A percentile compares a stretch with the other conserved stretches of the same genome.
Conservation (phyloP, 2,888 invertebrate genomes). For the Catocala fraxini region DNA sequence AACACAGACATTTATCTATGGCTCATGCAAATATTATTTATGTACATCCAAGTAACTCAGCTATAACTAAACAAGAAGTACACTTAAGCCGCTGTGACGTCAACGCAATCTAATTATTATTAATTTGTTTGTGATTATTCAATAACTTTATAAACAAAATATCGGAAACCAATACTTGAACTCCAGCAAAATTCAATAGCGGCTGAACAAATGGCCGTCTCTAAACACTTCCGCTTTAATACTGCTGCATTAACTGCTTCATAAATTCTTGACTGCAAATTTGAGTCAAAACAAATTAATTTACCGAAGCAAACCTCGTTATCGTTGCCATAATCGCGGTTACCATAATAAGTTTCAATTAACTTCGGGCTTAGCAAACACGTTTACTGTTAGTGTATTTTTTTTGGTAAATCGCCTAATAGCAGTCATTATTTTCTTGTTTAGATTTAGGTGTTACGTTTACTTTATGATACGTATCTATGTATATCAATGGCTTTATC, state of each 20-base stretch:
- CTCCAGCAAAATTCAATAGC: not conserved
- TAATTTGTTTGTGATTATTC: not conserved
- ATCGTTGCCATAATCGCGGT: conserved; percentile 40
- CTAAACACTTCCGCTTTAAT: not conserved
- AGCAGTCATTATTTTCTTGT: conserved; percentile 17
- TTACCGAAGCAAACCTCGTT: conserved; percentile 34
- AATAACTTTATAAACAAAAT: not conserved
- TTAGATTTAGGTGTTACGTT: not conserved
- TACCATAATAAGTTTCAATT: conserved; percentile 51
- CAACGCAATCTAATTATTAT: too few relatives aligned
- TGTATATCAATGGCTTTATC: too few relatives aligned
- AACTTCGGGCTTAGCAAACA: conserved; percentile 47
- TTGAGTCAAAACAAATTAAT: conserved; percentile 39
- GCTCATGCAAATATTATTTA: too few relatives aligned
- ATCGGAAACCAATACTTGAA: not conserved
- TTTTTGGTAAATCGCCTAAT: conserved; percentile 14
- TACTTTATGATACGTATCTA: too few relatives aligned
- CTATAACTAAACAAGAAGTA: too few relatives aligned
- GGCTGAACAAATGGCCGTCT: conserved; percentile 25
- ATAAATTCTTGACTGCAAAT: conserved; percentile 37
- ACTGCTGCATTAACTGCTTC: conserved; percentile 25
- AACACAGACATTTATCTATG: too few relatives aligned
- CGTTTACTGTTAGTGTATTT: conserved; percentile 21
- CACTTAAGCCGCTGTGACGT: too few relatives aligned
- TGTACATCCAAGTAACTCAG: too few relatives aligned